A percentile compares a stretch with the other conserved stretches of the same genome.
Conservation (phyloP, 2,797 vertebrate genomes). For the Aplochiton taeniatus region DNA sequence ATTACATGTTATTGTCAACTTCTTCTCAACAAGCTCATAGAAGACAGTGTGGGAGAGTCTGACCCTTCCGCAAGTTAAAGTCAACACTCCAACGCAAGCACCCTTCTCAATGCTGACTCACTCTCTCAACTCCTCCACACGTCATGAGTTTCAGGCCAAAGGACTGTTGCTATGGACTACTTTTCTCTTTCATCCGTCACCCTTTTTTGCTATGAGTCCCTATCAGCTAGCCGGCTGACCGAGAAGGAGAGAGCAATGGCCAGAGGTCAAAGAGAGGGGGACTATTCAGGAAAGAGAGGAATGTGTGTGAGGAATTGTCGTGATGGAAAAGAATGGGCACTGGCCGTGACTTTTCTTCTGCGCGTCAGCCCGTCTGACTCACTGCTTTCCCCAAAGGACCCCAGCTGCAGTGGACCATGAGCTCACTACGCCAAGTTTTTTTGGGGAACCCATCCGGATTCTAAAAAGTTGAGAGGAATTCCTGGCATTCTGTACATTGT, state of each 20-base stretch:
- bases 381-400: constrained; percentile 32
- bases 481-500: constrained; percentile 45
- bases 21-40: background rate
- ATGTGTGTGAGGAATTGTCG: constrained; percentile 30
- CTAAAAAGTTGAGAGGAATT: constrained; percentile 10
- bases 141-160: constrained; percentile 9
- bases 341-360: constrained; percentile 40
- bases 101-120: constrained; percentile 17
- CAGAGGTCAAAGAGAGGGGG: constrained; percentile 36
- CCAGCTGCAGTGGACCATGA: constrained; percentile 28
- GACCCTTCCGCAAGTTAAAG: constrained; percentile 26
- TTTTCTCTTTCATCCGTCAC: constrained; percentile 9
- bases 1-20: constrained; percentile 7
- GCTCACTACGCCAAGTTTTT: constrained; percentile 17
- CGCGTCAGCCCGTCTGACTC: constrained; percentile 52
- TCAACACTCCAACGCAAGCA: constrained; percentile 23
- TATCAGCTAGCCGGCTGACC: constrained; percentile 39
- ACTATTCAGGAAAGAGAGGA: constrained; percentile 52
- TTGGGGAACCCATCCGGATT: constrained; percentile 46
- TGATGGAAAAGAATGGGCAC: constrained; percentile 37
- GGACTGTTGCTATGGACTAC: background rate
- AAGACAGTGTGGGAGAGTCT: constrained; percentile 18
- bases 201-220: constrained; percentile 32
- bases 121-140: constrained; percentile 13
- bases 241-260: constrained; percentile 19